These are phyloP conservation scores for Bovichtus variegatus DNA, from an alignment of 2,797 vertebrate genomes.

Conservation along the genomic window DNA sequence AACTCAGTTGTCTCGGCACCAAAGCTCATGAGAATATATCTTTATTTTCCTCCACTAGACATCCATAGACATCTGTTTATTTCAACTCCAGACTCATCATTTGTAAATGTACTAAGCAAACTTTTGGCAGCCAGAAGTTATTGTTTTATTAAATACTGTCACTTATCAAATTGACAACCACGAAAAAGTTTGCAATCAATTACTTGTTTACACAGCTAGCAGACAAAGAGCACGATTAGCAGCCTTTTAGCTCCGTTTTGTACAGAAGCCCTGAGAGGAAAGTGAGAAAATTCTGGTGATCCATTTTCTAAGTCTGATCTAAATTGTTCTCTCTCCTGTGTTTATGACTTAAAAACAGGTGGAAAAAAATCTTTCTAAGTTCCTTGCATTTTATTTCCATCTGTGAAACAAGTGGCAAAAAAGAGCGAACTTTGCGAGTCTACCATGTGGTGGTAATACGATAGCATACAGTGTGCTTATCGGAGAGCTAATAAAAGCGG, in stretches of 20 bases:
- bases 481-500: neutral
- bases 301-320: too few relatives aligned
- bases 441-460: neutral
- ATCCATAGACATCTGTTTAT: slow-evolving; percentile 2
- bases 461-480: neutral
- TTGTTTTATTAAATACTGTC: slow-evolving; percentile 17
- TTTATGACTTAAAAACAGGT: neutral
- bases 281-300: too few relatives aligned
- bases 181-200: neutral
- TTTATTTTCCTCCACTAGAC: slow-evolving; percentile 1
- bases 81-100: slow-evolving; percentile 2
- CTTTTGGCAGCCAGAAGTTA: neutral
- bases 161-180: neutral
- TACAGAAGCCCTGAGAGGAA: too few relatives aligned
- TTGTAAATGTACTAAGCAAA: slow-evolving; percentile 12
- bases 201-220: neutral
- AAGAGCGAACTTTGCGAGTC: too few relatives aligned
- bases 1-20: slow-evolving; percentile 36
- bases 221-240: neutral
- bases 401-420: too few relatives aligned
- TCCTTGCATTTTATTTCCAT: too few relatives aligned
- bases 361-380: too few relatives aligned
- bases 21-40: slow-evolving; percentile 36
- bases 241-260: neutral
- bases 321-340: too few relatives aligned